Base-by-base conservation (phyloP, 2,888 invertebrate species). In the Empis livida region DNA sequence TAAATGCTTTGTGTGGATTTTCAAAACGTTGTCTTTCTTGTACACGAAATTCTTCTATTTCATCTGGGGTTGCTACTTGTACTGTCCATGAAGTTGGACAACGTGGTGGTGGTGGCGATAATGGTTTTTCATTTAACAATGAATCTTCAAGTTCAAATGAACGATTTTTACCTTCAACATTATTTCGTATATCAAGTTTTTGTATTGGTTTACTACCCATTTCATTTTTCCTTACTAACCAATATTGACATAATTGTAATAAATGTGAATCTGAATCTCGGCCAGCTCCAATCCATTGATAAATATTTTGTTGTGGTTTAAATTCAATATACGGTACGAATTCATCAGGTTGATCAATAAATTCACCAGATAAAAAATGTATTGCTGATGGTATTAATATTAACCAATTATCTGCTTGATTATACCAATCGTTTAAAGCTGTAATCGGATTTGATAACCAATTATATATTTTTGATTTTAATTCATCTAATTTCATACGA, bases 321-420 rank as follows among this genome's bases (percentile, higher is more conserved):
- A 82, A 88, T 64, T 91, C 91, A 58, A 92, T 75, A 59, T 85
- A 90, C 4, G 92, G 91, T 31, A 91, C 87, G 73, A 87, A 92
- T 60, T 90, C 89, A 31, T 87, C 84, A 0, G 90, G 84, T 60
- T 84, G 80, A 44, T 80, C 78, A n/a, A 80, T 75, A 60, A 81
- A 80, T 61, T 88, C 88, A 0, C 91, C 91, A 16, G 87, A 82
- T 10, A 92, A 72, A 65, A 91, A 92, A 58, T 83, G 82, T 32
- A 92, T 73, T 0, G 89, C 89, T 1, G 88, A 86, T 39, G 80
- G 78, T 41, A 91, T 72, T 49, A 84, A 75, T 3, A 76, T 75
- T 32, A 82, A 77, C 89, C 90, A 84, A 64, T 83, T 82, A 44
- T 80, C 79, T 0, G 79, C 73, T 44, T 76, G 71, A 54, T 72